Base-by-base conservation (phyloP, 2,888 invertebrate species). In the Anoplius nigerrimus region DNA sequence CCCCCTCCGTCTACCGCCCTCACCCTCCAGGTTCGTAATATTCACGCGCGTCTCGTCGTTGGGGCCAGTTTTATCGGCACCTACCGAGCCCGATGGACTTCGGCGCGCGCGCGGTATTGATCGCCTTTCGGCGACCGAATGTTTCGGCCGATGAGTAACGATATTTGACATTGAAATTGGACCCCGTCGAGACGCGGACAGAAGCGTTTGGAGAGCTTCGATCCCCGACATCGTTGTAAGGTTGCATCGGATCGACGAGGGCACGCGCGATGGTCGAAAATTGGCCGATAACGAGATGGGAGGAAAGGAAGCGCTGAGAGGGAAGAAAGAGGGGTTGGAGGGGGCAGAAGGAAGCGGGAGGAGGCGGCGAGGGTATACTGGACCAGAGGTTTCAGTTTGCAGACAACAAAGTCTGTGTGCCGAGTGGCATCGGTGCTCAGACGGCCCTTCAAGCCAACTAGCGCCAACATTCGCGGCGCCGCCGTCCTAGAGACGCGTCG, bases 371-470 rank as follows among this genome's bases (percentile, higher is more conserved):
- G 27, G 16, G 6, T 2, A 27, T 27, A 6, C 18, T 16, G 21
- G 24, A 55, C 27, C 64, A 46, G 69, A 53, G 63, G 69, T 59
- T 64, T 78, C 78, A 64, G 81, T 79, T 78, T 81, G 74, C 75
- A 74, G 79, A 84, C 84, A 84, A 82, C 79, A 78, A 79, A 81
- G 76, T 82, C 80, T 77, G 73, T 72, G 43, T 54, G 76, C 73
- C 77, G 83, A 82, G 82, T 77, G 72, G 78, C 77, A 77, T 81
- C 79, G 61, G 76, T 81, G 76, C 83, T 84, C 75, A 79, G 80
- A 75, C 82, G 76, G 74, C 66, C 68, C 80, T 78, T 79, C 69
- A 76, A 66, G 57, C 67, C 68, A 70, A 74, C 78, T 71, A 79
- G 71, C 62, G 62, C 56, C 75, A 61, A 58, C 71, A 42, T 21